These are phyloP conservation scores for Osmerus mordax DNA, from an alignment of 2,113 vertebrate species.

Conservation along the genomic window DNA sequence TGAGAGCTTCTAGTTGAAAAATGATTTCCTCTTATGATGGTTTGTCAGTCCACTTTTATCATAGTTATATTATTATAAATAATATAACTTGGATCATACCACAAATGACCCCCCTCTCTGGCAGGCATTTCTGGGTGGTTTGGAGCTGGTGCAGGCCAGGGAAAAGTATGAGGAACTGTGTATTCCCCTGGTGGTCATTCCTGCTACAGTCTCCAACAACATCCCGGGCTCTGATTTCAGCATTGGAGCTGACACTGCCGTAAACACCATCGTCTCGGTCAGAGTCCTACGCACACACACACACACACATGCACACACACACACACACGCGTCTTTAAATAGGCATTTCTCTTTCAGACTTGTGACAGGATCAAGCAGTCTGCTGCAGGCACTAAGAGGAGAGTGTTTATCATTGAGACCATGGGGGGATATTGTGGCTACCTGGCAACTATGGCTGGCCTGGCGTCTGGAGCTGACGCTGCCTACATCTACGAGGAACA, in stretches of 20 bases:
- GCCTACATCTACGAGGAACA: conserved; percentile 90
- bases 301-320: neutral
- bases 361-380: conserved; percentile 96
- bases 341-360: conserved; percentile 63
- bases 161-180: conserved; percentile 86
- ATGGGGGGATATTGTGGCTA: conserved; percentile 97
- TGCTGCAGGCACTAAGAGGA: conserved; percentile 88
- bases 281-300: conserved; percentile 11
- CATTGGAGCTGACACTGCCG: conserved; percentile 83
- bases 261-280: conserved; percentile 84
- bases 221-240: conserved; percentile 89
- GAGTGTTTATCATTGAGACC: conserved; percentile 93
- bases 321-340: neutral
- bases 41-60: neutral
- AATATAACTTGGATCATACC: neutral
- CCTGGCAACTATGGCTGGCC: conserved; percentile 89
- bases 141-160: conserved; percentile 82
- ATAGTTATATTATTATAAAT: neutral
- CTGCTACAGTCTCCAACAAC: conserved; percentile 90
- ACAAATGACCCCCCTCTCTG: neutral
- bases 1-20: conserved; percentile 52
- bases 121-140: conserved; percentile 78
- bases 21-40: neutral
- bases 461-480: conserved; percentile 86
- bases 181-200: conserved; percentile 82